phyloP scores from a whole-genome alignment of 2,113 vertebrate genomes.

The Sinocyclocheilus grahami region DNA sequence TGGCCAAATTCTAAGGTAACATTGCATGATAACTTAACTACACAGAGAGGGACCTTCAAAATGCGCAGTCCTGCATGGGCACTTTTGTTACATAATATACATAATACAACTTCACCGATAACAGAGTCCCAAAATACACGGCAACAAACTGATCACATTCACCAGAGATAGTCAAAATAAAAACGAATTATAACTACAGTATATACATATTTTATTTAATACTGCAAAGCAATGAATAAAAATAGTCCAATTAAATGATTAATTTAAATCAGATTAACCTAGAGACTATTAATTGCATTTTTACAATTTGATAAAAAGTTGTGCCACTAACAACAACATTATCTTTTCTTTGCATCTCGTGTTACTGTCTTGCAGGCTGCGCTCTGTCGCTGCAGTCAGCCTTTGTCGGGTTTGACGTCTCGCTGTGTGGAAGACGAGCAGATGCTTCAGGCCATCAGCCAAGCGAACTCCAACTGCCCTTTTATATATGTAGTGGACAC shows the following conservation, averaged over 20 bases:
- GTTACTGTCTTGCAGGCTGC: constrained; percentile 70
- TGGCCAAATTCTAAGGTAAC: not conserved
- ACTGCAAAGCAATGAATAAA: not conserved
- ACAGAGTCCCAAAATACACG: not conserved
- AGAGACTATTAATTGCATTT: not conserved
- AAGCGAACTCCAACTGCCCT: constrained; percentile 77
- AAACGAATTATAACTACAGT: not conserved
- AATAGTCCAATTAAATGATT: not conserved
- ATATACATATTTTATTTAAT: not conserved
- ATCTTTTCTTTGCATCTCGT: constrained; percentile 23
- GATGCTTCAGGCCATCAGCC: constrained; percentile 80
- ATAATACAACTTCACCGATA: not conserved
- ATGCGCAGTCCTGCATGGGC: no score
- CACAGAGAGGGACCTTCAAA: no score
- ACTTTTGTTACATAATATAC: no score
- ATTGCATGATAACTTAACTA: not conserved
- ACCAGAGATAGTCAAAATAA: not conserved
- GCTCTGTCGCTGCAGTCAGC: constrained; percentile 83
- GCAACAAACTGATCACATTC: not conserved
- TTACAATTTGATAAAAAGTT: not conserved
- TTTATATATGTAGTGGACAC: constrained; percentile 87
- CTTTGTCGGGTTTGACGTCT: constrained; percentile 77
- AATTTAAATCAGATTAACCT: not conserved
- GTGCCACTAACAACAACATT: not conserved
- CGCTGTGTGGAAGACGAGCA: constrained; percentile 82